These are phyloP conservation scores for Eremophila alpestris DNA, from an alignment of 2,797 vertebrate genomes.

Conservation along the genomic window DNA sequence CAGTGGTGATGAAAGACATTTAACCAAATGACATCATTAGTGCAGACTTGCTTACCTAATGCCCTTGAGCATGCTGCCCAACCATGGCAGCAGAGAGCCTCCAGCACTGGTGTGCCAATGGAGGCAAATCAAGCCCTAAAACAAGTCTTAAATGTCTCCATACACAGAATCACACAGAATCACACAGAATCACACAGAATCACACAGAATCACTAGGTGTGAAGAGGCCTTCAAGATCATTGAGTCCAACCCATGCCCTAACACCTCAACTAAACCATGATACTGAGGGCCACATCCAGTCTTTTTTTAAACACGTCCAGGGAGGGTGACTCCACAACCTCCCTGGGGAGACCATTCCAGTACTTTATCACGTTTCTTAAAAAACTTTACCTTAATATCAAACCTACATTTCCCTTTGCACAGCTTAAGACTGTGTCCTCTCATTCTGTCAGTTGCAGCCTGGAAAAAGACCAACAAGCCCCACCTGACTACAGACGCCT, in stretches of 20 bases:
- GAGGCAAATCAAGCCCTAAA: not conserved
- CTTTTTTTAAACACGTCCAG: not conserved
- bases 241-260: not conserved
- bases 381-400: not conserved
- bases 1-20: not conserved
- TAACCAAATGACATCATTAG: not conserved
- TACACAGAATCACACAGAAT: not conserved
- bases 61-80: not conserved
- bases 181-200: not conserved
- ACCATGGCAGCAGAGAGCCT: not conserved
- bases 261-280: not conserved
- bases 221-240: not conserved
- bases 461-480: not conserved
- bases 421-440: no score
- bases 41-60: not conserved
- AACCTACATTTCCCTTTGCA: not conserved
- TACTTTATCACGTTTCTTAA: not conserved
- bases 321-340: not conserved
- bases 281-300: not conserved
- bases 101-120: not conserved
- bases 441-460: fast-evolving
- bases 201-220: not conserved
- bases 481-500: not conserved
- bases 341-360: not conserved
- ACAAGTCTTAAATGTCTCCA: not conserved